Conservation (phyloP, 2,888 invertebrate genomes). For the Macroteleia sp. region DNA sequence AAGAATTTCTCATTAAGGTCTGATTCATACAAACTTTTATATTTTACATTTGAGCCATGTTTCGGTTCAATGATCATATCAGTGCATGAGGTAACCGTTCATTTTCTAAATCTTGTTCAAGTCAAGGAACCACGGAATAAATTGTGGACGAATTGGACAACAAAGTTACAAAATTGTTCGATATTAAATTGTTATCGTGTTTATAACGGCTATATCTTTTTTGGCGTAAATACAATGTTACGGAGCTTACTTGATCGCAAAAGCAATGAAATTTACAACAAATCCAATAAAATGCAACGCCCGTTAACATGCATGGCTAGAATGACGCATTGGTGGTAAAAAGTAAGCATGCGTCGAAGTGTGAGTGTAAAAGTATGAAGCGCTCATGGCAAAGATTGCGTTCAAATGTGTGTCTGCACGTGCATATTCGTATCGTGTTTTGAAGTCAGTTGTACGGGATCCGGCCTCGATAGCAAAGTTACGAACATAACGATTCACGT, state of each 20-base stretch:
- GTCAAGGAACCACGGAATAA: too few relatives aligned
- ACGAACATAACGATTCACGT: slow-evolving; percentile 57
- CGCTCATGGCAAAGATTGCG: slow-evolving; percentile 20
- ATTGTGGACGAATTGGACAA: too few relatives aligned
- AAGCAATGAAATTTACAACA: slow-evolving; percentile 32
- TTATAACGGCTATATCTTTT: too few relatives aligned
- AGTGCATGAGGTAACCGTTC: too few relatives aligned
- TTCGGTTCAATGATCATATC: too few relatives aligned
- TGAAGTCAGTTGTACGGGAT: slow-evolving; percentile 45
- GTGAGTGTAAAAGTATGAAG: slow-evolving; percentile 28
- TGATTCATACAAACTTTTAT: too few relatives aligned
- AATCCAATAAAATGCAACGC: slow-evolving; percentile 31
- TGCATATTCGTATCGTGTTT: slow-evolving; percentile 43
- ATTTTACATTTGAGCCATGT: too few relatives aligned
- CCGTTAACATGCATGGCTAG: slow-evolving; percentile 10
- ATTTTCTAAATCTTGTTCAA: too few relatives aligned
- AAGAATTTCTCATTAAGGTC: too few relatives aligned
- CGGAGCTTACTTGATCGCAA: slow-evolving; percentile 21
- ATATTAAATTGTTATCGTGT: too few relatives aligned
- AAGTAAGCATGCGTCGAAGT: slow-evolving; percentile 4
- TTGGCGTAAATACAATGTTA: too few relatives aligned
- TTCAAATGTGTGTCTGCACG: slow-evolving; percentile 24
- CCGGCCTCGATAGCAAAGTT: slow-evolving; percentile 39
- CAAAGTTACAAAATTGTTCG: too few relatives aligned
- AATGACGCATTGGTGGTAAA: slow-evolving; percentile 22